Evolutionary conservation across 2,797 vertebrate genomes (phyloP).

Genomic region (Chelonia mydas): DNA sequence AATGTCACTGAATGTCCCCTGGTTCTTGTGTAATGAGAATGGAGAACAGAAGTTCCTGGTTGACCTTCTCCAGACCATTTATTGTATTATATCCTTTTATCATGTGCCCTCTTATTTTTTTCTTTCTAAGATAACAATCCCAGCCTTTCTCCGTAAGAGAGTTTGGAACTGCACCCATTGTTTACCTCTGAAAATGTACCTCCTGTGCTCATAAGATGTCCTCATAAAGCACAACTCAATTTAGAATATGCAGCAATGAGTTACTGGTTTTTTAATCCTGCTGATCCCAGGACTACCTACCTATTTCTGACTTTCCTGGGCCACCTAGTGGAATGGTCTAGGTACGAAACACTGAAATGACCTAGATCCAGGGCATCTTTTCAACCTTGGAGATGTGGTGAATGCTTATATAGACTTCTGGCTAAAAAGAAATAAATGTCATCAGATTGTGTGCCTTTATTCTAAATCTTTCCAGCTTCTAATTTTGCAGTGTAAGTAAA

Average conservation of each 20-base stretch:
- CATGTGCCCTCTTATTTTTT: background rate
- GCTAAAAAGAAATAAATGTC: background rate
- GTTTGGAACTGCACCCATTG: background rate
- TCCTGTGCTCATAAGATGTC: background rate
- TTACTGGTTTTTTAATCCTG: rapidly evolving
- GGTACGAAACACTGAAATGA: too few species aligned
- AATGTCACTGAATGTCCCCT: too few species aligned
- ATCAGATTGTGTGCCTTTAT: background rate
- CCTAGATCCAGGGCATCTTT: too few species aligned
- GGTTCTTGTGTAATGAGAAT: too few species aligned
- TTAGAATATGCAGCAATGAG: background rate
- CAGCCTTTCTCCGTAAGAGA: background rate
- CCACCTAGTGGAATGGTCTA: background rate
- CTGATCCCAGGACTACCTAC: background rate
- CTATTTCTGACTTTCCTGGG: background rate
- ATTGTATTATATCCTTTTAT: constrained; percentile 37
- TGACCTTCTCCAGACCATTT: constrained; percentile 46
- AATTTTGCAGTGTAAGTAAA: background rate
- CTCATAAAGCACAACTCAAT: background rate
- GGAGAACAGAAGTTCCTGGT: too few species aligned
- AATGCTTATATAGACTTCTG: too few species aligned
- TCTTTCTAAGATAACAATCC: constrained; percentile 38
- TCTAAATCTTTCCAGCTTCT: background rate
- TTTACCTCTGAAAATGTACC: constrained; percentile 10
- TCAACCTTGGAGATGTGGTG: too few species aligned